These are phyloP conservation scores for Anolis sagrei DNA, from an alignment of 2,113 vertebrate species.

Conservation along the genomic window DNA sequence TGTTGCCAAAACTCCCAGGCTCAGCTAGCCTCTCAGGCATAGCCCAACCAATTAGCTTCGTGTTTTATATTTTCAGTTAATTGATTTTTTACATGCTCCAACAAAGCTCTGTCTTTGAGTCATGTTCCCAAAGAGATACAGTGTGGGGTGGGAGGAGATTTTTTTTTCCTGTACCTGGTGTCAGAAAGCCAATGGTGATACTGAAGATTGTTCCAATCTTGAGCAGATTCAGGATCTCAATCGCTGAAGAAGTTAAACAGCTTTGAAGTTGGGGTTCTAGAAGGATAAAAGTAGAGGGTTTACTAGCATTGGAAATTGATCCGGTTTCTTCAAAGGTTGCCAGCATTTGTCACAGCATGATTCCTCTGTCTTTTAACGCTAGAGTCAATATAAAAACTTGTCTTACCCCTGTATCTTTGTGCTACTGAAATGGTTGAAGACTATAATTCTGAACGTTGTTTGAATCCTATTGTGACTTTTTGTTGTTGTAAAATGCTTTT, in stretches of 20 bases:
- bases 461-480: no score
- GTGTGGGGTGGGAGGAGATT: no score
- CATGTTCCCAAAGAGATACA: not conserved
- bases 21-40: no score
- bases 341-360: not conserved
- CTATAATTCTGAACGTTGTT: no score
- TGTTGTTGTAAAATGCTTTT: no score
- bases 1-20: no score
- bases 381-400: not conserved
- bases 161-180: not conserved
- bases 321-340: not conserved
- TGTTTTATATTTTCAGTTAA: no score
- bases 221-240: conserved; percentile 7
- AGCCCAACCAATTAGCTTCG: no score
- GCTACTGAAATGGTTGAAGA: not conserved
- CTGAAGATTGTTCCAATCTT: not conserved
- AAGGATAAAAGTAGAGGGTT: not conserved
- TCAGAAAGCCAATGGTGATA: not conserved
- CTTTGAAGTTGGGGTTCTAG: not conserved
- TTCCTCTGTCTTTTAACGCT: not conserved
- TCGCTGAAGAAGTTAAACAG: not conserved
- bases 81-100: no score
- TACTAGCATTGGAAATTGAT: not conserved
- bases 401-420: not conserved
- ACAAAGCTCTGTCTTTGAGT: no score